Evolutionary conservation across 1,140 invertebrate species (phyloP).

Genomic region (Dreissena polymorpha): DNA sequence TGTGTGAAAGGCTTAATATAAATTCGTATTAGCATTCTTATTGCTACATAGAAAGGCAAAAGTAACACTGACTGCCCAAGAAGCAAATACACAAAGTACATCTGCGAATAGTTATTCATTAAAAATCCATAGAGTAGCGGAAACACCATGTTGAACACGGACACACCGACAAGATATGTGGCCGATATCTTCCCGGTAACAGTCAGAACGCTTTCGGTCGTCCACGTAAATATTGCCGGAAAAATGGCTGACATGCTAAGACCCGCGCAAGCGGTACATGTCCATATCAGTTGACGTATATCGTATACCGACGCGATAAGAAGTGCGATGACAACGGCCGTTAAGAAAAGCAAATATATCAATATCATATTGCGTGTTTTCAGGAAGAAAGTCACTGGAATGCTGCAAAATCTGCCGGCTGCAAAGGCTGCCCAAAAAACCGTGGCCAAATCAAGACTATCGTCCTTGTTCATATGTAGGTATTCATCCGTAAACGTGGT

Average conservation of each 20-base stretch:
- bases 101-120: slow-evolving; percentile 56
- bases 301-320: slow-evolving; percentile 7
- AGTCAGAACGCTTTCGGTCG: slow-evolving; percentile 57
- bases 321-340: slow-evolving; percentile 20
- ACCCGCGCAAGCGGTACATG: slow-evolving; percentile 21
- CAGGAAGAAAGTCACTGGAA: slow-evolving; percentile 46
- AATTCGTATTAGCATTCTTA: background rate
- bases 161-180: slow-evolving; percentile 57
- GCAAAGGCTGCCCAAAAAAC: slow-evolving; percentile 59
- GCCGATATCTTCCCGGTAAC: slow-evolving; percentile 60
- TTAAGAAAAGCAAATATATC: slow-evolving; percentile 41
- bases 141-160: slow-evolving; percentile 55
- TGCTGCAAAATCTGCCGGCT: slow-evolving; percentile 49
- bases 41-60: slow-evolving; percentile 27
- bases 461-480: slow-evolving; percentile 47
- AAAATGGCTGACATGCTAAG: slow-evolving; percentile 60
- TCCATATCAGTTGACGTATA: slow-evolving; percentile 13
- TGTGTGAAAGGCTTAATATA: background rate
- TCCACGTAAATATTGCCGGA: slow-evolving; percentile 60
- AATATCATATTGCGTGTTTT: slow-evolving; percentile 39
- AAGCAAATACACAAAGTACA: slow-evolving; percentile 63
- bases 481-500: slow-evolving; percentile 57
- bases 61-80: slow-evolving; percentile 33
- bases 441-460: slow-evolving; percentile 49
- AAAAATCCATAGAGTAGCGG: slow-evolving; percentile 57